Percentiles rank a stretch among this genome's conserved stretches.
Evolutionary conservation across 2,888 invertebrate species (phyloP).

Genomic region (Microplitis manilae): DNA sequence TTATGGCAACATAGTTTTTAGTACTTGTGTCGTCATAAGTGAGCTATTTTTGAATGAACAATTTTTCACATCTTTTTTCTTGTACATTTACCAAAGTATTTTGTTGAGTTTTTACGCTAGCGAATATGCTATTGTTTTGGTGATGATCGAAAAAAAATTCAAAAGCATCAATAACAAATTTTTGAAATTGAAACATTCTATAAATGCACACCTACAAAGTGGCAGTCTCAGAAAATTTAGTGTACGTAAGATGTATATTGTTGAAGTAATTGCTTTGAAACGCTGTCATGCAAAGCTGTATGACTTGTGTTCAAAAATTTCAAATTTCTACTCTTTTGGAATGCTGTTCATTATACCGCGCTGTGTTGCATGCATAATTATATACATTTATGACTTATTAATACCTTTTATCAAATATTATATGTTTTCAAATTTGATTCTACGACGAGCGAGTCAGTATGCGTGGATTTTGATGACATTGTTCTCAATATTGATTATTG

Average conservation of each 20-base stretch:
- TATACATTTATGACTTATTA: conserved; percentile 35
- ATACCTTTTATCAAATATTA: conserved; percentile 28
- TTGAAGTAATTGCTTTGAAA: conserved; percentile 27
- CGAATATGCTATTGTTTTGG: conserved; percentile 37
- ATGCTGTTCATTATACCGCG: conserved; percentile 19
- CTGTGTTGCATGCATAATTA: conserved; percentile 14
- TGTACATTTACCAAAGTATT: conserved; percentile 21
- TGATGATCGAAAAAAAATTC: conserved; percentile 33
- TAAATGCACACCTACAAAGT: neutral
- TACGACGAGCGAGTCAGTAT: neutral
- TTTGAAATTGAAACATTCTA: neutral
- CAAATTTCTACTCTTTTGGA: conserved; percentile 43
- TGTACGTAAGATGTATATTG: neutral
- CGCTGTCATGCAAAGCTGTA: conserved; percentile 31
- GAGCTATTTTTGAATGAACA: neutral
- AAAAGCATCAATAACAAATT: conserved; percentile 33
- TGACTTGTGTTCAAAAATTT: conserved; percentile 22
- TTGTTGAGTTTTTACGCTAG: conserved; percentile 26
- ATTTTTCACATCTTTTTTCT: neutral
- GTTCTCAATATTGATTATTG: conserved; percentile 39
- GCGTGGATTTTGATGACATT: conserved; percentile 25
- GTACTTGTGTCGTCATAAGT: neutral
- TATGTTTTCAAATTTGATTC: neutral
- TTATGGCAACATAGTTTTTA: neutral
- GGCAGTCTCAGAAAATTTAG: conserved; percentile 20